Evolutionary conservation across 2,888 invertebrate genomes (phyloP).

Genomic region (Stenoptilia bipunctidactyla): DNA sequence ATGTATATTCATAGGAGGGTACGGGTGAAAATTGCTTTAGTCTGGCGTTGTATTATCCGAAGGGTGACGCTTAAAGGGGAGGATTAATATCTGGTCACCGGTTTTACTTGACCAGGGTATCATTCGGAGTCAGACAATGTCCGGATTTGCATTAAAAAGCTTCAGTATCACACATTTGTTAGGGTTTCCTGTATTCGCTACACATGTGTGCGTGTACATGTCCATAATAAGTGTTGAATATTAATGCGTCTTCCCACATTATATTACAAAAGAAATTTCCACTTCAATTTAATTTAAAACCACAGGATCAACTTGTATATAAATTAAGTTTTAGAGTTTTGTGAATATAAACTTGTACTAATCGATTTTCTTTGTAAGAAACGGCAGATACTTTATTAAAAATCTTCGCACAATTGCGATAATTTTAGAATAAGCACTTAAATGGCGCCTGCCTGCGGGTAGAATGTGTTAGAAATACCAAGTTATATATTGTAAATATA

Average conservation of each 20-base stretch:
- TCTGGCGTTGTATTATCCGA: slow-evolving; percentile 19
- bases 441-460: no score
- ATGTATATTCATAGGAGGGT: slow-evolving; percentile 20
- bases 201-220: slow-evolving; percentile 46
- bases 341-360: no score
- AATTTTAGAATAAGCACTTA: no score
- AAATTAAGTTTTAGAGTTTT: no score
- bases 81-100: slow-evolving; percentile 63
- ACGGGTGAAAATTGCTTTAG: slow-evolving; percentile 32
- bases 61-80: slow-evolving; percentile 55
- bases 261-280: no score
- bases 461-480: no score
- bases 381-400: no score
- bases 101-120: slow-evolving; percentile 62
- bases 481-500: no score
- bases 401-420: no score
- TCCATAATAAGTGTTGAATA: slow-evolving; percentile 34
- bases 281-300: no score
- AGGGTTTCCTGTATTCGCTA: slow-evolving; percentile 59
- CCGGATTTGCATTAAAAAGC: slow-evolving; percentile 67
- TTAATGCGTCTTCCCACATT: slow-evolving; percentile 24
- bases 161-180: slow-evolving; percentile 42
- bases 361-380: no score
- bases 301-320: no score
- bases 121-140: slow-evolving; percentile 68